A percentile compares a stretch with the other conserved stretches of the same genome.
These are phyloP conservation scores for Phrynosoma blainvillii DNA, from an alignment of 2,113 vertebrate genomes.

Conservation along the genomic window DNA sequence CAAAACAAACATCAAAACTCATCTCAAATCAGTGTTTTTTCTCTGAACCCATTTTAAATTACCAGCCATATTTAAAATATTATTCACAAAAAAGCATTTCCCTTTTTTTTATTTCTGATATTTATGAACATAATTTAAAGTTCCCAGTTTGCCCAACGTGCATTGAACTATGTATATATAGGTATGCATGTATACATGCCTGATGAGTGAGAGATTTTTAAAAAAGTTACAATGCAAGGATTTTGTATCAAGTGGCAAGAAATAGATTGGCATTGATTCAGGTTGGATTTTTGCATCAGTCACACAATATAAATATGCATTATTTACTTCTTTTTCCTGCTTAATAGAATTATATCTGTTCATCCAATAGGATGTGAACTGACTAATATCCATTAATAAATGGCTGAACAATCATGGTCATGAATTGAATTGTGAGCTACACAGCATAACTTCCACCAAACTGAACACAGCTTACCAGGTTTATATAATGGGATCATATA, in stretches of 20 bases:
- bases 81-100: background rate
- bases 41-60: background rate
- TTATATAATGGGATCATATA: background rate
- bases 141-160: background rate
- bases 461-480: background rate
- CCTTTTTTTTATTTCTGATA: background rate
- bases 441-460: background rate
- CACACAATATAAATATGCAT: background rate
- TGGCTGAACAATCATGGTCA: background rate
- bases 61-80: background rate
- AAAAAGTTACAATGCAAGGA: background rate
- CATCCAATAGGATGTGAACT: background rate
- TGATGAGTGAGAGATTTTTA: background rate
- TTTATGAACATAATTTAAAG: background rate
- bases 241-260: background rate
- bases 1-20: slow-evolving; percentile 71
- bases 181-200: background rate
- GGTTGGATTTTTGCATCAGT: background rate
- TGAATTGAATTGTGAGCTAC: background rate
- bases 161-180: background rate
- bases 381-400: background rate
- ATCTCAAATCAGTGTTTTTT: background rate
- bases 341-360: background rate
- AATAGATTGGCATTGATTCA: background rate
- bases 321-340: background rate